Base-by-base conservation (phyloP, 2,888 invertebrate genomes). In the Orchestes rusci region DNA sequence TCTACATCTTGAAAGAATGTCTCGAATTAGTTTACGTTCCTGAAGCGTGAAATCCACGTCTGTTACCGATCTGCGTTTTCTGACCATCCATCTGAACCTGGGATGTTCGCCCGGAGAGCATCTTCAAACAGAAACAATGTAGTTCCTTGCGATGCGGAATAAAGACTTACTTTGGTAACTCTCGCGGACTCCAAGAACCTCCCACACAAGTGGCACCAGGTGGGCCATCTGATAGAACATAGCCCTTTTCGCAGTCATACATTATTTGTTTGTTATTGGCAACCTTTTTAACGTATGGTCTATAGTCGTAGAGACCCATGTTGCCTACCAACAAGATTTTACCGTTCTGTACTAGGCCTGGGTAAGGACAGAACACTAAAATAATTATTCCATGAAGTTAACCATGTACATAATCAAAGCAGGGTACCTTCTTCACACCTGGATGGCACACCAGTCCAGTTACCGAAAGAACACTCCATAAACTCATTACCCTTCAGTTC, bases 171-270 rank as follows among this genome's bases (percentile, higher is more conserved):
- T 80, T 82, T 0, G 94, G 93, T 35, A 91, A 66, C 56, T 90
- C 82, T 53, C 79, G 76, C 0, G 96, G 96, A 52, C 91, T 88
- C 96, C 96, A 96, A 48, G 80, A 80, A 0, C 95, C 95, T 4
- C 92, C 90, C 17, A 96, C 80, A 58, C 96, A 96, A 0, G 95
- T 96, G 1, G 96, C 94, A 1, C 93, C 93, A 0, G 90, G 88
- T 0, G 91, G 85, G 2, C 95, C 95, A 54, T 84, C 83, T 16
- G 82, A 28, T 17, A 95, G 66, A 0, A 89, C 85, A 61, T 86
- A 94, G 0, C 93, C 93, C 59, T 88, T 86, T 56, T 93, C 85
- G 62, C 95, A 96, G 59, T 94, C 93, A 66, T 92, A 96, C 84
- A 91, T 89, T 43, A 94, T 92, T 68, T 93, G 93, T 56, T 92